phyloP scores from a whole-genome alignment of 2,113 vertebrate species.

The Paratilapia polleni region DNA sequence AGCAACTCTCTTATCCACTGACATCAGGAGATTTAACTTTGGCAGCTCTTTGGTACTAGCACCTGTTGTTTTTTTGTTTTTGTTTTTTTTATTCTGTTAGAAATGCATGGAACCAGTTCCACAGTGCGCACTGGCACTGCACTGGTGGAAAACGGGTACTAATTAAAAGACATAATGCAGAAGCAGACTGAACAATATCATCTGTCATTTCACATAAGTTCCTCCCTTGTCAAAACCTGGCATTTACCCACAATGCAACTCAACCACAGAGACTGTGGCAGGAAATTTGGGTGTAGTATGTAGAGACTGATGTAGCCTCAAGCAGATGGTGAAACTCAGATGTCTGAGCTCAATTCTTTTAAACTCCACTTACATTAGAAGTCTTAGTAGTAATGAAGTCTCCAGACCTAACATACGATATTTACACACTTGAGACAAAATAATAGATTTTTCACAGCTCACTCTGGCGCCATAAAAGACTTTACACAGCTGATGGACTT shows the following conservation, averaged over 20 bases:
- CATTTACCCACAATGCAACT: neutral
- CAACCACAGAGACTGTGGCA: neutral
- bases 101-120: neutral
- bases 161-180: neutral
- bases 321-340: neutral
- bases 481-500: rapidly evolving
- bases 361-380: rapidly evolving
- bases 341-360: neutral
- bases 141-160: neutral
- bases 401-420: neutral
- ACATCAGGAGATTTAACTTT: too few relatives aligned
- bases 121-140: neutral
- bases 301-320: neutral
- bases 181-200: rapidly evolving
- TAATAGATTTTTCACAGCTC: too few relatives aligned
- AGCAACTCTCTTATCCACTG: neutral
- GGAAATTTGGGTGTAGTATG: neutral
- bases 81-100: too few relatives aligned
- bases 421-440: neutral
- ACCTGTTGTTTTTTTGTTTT: rapidly evolving
- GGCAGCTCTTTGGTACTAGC: neutral
- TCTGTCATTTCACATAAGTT: neutral
- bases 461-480: neutral
- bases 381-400: neutral
- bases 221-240: neutral